Conservation (phyloP, 2,113 vertebrate genomes). For the Crocuta crocuta region DNA sequence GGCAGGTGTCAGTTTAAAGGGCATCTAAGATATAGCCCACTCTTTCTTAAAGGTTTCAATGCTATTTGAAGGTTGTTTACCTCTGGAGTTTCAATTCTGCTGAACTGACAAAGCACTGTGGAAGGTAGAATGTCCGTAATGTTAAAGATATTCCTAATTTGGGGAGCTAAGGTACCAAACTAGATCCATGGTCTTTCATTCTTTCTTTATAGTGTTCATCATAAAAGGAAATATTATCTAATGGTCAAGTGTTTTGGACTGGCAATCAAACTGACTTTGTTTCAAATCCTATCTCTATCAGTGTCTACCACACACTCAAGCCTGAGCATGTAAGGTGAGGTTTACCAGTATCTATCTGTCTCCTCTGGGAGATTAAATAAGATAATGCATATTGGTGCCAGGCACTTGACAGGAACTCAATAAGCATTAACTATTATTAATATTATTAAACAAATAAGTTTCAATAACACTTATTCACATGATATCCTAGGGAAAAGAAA, state of each 20-base stretch:
- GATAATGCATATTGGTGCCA: neutral
- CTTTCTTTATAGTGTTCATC: neutral
- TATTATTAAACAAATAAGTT: neutral
- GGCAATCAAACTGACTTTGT: neutral
- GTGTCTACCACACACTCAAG: neutral
- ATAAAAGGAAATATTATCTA: neutral
- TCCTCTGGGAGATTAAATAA: neutral
- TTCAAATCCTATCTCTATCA: neutral
- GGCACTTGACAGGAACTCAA: neutral
- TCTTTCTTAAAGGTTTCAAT: neutral
- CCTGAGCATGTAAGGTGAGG: neutral
- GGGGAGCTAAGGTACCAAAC: neutral
- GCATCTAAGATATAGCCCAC: neutral
- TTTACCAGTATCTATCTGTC: neutral
- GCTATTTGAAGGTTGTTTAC: neutral
- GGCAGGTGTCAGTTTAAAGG: neutral
- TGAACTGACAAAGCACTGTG: neutral
- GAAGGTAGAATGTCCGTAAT: neutral
- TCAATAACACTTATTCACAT: conserved; percentile 10
- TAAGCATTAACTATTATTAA: neutral
- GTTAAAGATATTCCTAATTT: neutral
- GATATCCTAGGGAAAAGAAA: neutral
- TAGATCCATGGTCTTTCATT: neutral
- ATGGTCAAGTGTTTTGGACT: neutral
- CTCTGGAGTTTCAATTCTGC: neutral